Percentiles rank a stretch among this genome's conserved stretches.
Conservation (phyloP, 1,140 invertebrate genomes). For the Drosophila burlai region DNA sequence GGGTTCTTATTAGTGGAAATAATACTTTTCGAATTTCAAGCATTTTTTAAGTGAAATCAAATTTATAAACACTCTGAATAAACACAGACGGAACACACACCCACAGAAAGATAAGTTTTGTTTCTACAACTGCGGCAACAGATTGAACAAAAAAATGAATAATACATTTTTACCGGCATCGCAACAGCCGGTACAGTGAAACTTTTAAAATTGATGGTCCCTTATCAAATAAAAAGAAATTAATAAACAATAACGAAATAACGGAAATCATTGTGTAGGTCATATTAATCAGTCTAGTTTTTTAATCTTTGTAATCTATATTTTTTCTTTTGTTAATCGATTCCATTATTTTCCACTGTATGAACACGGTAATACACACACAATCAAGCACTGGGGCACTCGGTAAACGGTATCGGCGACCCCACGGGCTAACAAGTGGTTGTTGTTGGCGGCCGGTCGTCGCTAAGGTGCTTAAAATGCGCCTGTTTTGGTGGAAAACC, state of each 20-base stretch:
- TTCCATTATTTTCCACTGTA: background rate
- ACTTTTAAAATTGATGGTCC: background rate
- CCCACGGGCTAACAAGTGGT: constrained; percentile 45
- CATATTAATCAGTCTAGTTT: too few species aligned
- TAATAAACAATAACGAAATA: background rate
- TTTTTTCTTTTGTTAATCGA: background rate
- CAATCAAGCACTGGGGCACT: constrained; percentile 1
- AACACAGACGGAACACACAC: constrained; percentile 7
- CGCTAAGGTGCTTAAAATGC: constrained; percentile 14
- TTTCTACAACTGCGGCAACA: constrained; percentile 14
- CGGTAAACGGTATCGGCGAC: constrained; percentile 18
- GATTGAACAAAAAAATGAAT: constrained; percentile 28
- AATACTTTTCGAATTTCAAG: constrained; percentile 16
- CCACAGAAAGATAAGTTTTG: constrained; percentile 4
- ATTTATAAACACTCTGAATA: constrained; percentile 15
- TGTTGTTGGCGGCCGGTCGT: constrained; percentile 13
- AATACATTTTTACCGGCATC: constrained; percentile 21
- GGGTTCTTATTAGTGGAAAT: background rate
- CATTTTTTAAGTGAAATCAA: constrained; percentile 24
- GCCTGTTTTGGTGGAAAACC: constrained; percentile 21
- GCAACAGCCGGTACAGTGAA: constrained; percentile 6
- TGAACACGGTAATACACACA: background rate
- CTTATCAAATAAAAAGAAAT: background rate
- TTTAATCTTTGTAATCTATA: background rate
- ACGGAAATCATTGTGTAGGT: background rate